phyloP scores from a whole-genome alignment of 2,888 invertebrate genomes.

The Drosophila koepferae region DNA sequence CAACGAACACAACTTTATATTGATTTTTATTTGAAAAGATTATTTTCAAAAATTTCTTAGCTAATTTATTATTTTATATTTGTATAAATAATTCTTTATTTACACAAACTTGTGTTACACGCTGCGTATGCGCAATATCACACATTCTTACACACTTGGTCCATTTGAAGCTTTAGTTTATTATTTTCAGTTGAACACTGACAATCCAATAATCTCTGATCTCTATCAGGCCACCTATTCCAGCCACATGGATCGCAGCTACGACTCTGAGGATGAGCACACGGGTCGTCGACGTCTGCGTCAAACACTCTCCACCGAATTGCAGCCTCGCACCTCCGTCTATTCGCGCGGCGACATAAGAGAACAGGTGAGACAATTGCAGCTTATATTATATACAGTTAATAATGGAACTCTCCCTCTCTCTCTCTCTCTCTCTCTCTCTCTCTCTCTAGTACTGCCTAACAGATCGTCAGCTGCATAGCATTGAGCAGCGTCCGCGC shows the following conservation, averaged over 20 bases:
- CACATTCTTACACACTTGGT: background rate
- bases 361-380: slow-evolving; percentile 87
- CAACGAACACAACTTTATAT: background rate
- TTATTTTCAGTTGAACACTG: background rate
- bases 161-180: background rate
- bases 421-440: background rate
- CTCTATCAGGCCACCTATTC: slow-evolving; percentile 69
- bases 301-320: slow-evolving; percentile 86
- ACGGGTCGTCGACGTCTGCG: slow-evolving; percentile 89
- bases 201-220: slow-evolving; percentile 23
- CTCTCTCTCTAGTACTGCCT: slow-evolving; percentile 90
- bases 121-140: slow-evolving; percentile 22
- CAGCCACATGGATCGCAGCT: slow-evolving; percentile 86
- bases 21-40: background rate
- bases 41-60: background rate
- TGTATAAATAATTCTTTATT: background rate
- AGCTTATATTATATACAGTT: accelerated
- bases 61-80: background rate
- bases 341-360: slow-evolving; percentile 94
- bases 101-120: background rate
- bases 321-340: slow-evolving; percentile 85
- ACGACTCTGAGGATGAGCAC: slow-evolving; percentile 93
- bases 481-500: slow-evolving; percentile 88
- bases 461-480: slow-evolving; percentile 94
- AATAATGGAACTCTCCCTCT: background rate